Base-by-base conservation (phyloP, 2,797 vertebrate species). In the Salmo trutta region DNA sequence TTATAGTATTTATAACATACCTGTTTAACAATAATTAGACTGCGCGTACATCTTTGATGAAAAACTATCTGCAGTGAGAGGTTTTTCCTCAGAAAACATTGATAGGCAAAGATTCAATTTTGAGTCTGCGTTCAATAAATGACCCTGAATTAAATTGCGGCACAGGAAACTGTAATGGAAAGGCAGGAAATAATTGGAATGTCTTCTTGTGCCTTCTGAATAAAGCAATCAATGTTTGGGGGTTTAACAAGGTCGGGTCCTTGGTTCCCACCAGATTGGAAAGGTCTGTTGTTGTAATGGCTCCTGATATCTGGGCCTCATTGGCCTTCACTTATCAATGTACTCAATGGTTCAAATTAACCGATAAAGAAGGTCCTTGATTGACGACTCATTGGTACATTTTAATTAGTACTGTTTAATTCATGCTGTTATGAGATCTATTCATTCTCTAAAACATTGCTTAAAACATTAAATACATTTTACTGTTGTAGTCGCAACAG, bases 191-290 rank as follows among this genome's bases (percentile, higher is more conserved):
- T 64, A 8, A 24, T 24, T 64, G 59, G 4, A 24, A 24, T 3
- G 21, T 12, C 59, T 68, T 69, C 3, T 54, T 53, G 24, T 59
- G 59, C 41, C 73, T 65, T 24, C 27, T 47, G n/a, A 29, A 27
- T 79, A 51, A 41, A 56, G 59, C 64, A 69, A 27, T 78, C 29
- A 29, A 5, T 33, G n/a, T 83, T 88, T 76, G 56, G 72, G 52
- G 68, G 14, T 81, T 77, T 77, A 74, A 77, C 82, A 91, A 89
- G 88, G 90, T 86, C 79, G 86, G 62, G 82, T 77, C 86, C 85
- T 88, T 84, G 75, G 81, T 79, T 90, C 80, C 74, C 73, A 78
- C 67, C 73, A 84, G 86, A 91, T 87, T 85, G 68, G 21, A 65
- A 19, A 67, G 81, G 52, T 71, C 16, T 89, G 86, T 91, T 89